A percentile compares a stretch with the other conserved stretches of the same genome.
These are phyloP conservation scores for Psittacara wagleri DNA, from an alignment of 2,113 vertebrate genomes.

Conservation along the genomic window DNA sequence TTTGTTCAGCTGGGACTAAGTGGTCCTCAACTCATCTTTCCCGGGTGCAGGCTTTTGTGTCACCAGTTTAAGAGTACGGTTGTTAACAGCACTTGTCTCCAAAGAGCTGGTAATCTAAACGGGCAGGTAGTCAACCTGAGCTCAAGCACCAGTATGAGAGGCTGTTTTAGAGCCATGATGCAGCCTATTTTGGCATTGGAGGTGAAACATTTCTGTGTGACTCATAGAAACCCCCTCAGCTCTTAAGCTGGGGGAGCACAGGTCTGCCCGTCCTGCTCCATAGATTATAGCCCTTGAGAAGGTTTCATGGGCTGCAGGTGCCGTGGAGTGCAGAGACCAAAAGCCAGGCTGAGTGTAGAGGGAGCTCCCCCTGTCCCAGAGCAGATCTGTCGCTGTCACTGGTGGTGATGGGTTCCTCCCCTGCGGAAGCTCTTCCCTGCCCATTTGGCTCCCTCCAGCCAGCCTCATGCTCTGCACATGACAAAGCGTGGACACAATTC, in stretches of 20 bases:
- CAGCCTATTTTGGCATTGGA: not conserved
- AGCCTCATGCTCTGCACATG: not conserved
- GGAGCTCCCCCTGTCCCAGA: not conserved
- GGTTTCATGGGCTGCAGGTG: not conserved
- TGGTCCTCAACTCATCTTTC: not conserved
- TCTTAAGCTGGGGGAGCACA: not conserved
- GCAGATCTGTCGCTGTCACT: not conserved
- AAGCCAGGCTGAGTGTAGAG: not conserved
- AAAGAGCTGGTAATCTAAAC: not conserved
- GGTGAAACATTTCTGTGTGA: not conserved
- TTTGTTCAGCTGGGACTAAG: not conserved
- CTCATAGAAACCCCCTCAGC: not conserved
- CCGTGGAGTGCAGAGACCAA: not conserved
- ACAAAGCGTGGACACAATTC: not conserved
- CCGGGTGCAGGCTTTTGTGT: not conserved
- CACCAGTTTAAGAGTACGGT: not conserved
- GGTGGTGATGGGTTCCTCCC: not conserved
- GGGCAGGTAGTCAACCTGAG: not conserved
- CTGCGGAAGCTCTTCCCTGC: not conserved
- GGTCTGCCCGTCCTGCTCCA: not conserved
- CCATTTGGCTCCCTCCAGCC: not conserved
- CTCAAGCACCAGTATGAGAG: not conserved
- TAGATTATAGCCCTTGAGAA: not conserved
- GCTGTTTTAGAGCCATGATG: not conserved
- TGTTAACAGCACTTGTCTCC: not conserved